Conservation (phyloP, 2,113 vertebrate genomes). For the Anser brachyrhynchus region DNA sequence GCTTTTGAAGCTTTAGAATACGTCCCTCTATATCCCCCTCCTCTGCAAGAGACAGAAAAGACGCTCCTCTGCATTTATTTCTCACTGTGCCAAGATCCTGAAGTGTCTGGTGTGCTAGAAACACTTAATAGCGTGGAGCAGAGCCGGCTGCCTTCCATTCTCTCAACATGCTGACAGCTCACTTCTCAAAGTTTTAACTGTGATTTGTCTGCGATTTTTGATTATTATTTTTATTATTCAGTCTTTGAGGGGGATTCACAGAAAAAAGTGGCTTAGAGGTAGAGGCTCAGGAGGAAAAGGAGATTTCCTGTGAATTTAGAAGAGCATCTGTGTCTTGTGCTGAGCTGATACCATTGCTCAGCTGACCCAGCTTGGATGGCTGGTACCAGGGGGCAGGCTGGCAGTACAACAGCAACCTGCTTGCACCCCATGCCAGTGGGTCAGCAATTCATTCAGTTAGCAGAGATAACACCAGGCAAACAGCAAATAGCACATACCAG, state of each 20-base stretch:
- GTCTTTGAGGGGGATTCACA: neutral
- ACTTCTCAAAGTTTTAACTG: neutral
- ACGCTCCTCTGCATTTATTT: constrained; percentile 13
- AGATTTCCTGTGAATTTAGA: neutral
- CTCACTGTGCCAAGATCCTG: neutral
- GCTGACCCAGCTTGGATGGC: neutral
- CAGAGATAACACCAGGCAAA: neutral
- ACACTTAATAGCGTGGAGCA: neutral
- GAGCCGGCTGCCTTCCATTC: constrained; percentile 16
- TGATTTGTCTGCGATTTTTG: neutral
- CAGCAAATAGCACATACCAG: neutral
- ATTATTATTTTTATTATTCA: neutral
- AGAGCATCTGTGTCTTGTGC: neutral
- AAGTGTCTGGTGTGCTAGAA: constrained; percentile 28
- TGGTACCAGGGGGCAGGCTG: neutral
- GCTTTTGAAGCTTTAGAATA: neutral
- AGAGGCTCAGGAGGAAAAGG: neutral
- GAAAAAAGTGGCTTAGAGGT: neutral
- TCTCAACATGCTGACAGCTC: constrained; percentile 7
- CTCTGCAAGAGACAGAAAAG: constrained; percentile 28
- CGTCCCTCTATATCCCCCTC: neutral
- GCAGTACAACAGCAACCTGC: neutral
- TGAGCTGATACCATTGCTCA: fast-evolving
- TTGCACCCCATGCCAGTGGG: neutral
- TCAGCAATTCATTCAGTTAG: neutral